Percentiles rank a stretch among this genome's conserved stretches.
Conservation (phyloP, 2,113 vertebrate species). For the Prolemur simus region DNA sequence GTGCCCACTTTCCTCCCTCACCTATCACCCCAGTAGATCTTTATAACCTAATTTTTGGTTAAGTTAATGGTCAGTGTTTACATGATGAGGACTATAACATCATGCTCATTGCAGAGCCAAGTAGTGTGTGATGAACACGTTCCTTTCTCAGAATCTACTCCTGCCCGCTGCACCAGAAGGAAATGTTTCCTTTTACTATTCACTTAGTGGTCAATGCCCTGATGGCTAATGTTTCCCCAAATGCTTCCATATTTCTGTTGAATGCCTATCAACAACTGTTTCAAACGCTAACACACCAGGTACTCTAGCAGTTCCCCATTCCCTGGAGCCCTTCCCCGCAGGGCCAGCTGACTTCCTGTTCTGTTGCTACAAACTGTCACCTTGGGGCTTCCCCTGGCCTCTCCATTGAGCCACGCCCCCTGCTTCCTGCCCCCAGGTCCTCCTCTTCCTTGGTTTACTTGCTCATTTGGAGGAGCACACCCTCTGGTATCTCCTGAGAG, state of each 20-base stretch:
- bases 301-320: background rate
- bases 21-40: background rate
- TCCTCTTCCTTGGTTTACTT: background rate
- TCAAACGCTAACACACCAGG: background rate
- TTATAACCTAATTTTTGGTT: background rate
- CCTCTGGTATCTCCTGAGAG: background rate
- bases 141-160: background rate
- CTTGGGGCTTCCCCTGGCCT: background rate
- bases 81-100: background rate
- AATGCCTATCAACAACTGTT: background rate
- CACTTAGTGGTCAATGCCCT: background rate
- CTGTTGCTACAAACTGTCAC: background rate
- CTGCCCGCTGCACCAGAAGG: background rate
- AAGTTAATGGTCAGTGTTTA: background rate
- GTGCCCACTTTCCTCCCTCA: background rate
- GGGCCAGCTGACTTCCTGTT: background rate
- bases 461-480: background rate
- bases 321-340: background rate
- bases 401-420: background rate
- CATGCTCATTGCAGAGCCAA: background rate
- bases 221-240: no score
- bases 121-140: fast-evolving
- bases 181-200: background rate
- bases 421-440: background rate
- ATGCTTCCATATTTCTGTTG: background rate